Conservation (phyloP, 2,113 vertebrate species). For the Microcebus murinus region DNA sequence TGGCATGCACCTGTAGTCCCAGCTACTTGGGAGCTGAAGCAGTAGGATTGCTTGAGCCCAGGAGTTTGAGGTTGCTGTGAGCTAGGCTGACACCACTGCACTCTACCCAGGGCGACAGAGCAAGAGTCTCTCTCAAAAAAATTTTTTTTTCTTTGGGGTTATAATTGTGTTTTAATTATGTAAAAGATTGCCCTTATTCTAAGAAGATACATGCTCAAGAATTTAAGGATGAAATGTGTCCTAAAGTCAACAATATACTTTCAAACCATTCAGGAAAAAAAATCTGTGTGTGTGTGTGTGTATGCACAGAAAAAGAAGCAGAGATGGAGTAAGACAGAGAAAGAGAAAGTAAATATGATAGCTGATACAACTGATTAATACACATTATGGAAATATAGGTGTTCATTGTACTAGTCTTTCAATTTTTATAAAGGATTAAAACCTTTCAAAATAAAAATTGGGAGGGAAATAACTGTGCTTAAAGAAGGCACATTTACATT, state of each 20-base stretch:
- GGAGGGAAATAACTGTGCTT: not conserved
- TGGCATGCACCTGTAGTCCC: too few relatives aligned
- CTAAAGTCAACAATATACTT: constrained; percentile 30
- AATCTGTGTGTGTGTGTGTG: not conserved
- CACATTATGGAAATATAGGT: not conserved
- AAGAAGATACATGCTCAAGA: not conserved
- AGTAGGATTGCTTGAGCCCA: too few relatives aligned
- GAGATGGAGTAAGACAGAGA: not conserved
- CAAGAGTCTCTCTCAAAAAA: too few relatives aligned
- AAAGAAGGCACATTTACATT: not conserved
- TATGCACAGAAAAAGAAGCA: not conserved
- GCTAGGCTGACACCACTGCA: too few relatives aligned
- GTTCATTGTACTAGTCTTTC: not conserved
- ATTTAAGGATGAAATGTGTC: not conserved
- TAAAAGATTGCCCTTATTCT: not conserved
- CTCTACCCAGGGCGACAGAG: too few relatives aligned
- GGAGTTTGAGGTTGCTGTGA: too few relatives aligned
- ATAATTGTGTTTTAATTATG: not conserved
- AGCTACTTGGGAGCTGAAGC: too few relatives aligned
- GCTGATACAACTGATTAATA: not conserved
- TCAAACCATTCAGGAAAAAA: not conserved
- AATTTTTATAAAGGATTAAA: constrained; percentile 46
- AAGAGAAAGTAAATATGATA: not conserved
- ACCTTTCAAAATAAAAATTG: constrained; percentile 3
- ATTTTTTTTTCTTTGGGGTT: not conserved